phyloP scores from a whole-genome alignment of 2,888 invertebrate genomes.

The Scelioninae gen. 1 region DNA sequence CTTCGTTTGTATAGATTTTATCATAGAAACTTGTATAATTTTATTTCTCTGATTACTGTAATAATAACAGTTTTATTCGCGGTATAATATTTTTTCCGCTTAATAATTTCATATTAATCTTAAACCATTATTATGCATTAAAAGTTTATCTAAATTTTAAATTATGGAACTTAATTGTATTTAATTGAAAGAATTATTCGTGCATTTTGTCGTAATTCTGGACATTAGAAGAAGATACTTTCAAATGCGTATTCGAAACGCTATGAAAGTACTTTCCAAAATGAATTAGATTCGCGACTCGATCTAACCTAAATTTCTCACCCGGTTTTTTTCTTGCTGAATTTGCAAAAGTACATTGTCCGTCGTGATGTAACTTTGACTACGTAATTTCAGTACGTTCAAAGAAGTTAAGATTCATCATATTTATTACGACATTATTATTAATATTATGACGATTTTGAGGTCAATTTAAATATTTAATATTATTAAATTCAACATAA shows the following conservation, averaged over 20 bases:
- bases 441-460: too few species aligned
- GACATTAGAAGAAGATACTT: constrained; percentile 36
- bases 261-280: constrained; percentile 59
- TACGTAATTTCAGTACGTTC: constrained; percentile 33
- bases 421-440: constrained; percentile 33
- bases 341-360: constrained; percentile 14
- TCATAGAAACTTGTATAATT: too few species aligned
- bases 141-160: constrained; percentile 28
- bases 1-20: too few species aligned
- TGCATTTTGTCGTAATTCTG: constrained; percentile 28
- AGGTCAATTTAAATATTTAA: too few species aligned
- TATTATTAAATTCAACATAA: too few species aligned
- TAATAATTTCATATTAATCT: constrained; percentile 32
- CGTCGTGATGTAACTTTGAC: constrained; percentile 38
- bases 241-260: constrained; percentile 36
- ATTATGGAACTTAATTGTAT: constrained; percentile 43
- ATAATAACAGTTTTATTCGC: constrained; percentile 27
- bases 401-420: constrained; percentile 32
- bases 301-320: constrained; percentile 53
- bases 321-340: constrained; percentile 49
- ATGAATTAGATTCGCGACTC: constrained; percentile 43
- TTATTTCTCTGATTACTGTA: background rate
- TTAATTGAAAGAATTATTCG: constrained; percentile 52
- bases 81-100: constrained; percentile 21
- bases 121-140: constrained; percentile 7